A percentile compares a stretch with the other conserved stretches of the same genome.
Evolutionary conservation across 2,888 invertebrate genomes (phyloP).

Genomic region (Drosophila stalkeri): DNA sequence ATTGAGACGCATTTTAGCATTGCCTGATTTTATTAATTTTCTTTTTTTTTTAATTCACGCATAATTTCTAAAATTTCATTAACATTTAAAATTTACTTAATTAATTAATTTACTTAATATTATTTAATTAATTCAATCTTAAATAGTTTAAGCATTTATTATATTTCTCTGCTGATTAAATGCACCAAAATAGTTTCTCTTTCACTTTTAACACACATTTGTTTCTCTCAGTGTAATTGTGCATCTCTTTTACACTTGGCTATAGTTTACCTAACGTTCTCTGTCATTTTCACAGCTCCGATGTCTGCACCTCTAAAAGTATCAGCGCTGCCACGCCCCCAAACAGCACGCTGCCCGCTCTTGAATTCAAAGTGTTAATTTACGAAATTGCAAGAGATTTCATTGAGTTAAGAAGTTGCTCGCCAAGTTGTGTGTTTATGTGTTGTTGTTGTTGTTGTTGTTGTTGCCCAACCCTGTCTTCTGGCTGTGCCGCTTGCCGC

Average conservation of each 20-base stretch:
- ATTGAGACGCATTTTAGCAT: not conserved
- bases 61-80: not conserved
- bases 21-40: not conserved
- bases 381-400: conserved; percentile 79
- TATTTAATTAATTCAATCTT: not conserved
- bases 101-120: not conserved
- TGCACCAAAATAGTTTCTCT: not conserved
- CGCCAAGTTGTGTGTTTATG: conserved; percentile 42
- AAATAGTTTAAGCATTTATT: not conserved
- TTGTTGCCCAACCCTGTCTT: conserved; percentile 12
- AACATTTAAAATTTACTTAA: not conserved
- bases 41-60: no score
- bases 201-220: not conserved
- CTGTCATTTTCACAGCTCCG: conserved; percentile 58
- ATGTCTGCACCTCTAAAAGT: conserved; percentile 23
- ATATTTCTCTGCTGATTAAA: not conserved
- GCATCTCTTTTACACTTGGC: conserved; percentile 11
- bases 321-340: conserved; percentile 13
- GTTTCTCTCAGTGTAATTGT: conserved; percentile 4
- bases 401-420: conserved; percentile 79
- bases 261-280: conserved; percentile 4
- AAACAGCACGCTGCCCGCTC: conserved; percentile 5
- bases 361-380: conserved; percentile 73
- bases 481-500: no score
- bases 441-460: conserved; percentile 13